Conservation (phyloP, 2,888 invertebrate genomes). For the Dorcus parallelipipedus region DNA sequence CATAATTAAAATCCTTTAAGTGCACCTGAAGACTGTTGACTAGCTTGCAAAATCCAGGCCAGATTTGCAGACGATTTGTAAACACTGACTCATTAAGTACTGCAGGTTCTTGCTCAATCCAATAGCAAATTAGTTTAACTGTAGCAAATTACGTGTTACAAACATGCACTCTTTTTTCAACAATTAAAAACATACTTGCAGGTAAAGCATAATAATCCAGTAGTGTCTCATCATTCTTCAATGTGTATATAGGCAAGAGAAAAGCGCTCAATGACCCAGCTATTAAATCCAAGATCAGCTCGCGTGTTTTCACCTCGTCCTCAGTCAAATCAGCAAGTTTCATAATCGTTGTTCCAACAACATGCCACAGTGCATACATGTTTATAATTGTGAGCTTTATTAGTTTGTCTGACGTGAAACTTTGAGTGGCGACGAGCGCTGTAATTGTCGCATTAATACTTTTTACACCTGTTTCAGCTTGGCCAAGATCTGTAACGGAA, state of each 20-base stretch:
- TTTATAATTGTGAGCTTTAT: constrained; percentile 75
- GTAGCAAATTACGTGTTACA: constrained; percentile 27
- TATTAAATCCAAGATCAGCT: constrained; percentile 60
- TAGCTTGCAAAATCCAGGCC: constrained; percentile 76
- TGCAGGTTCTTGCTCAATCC: constrained; percentile 59
- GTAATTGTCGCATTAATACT: constrained; percentile 69
- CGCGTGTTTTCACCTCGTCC: constrained; percentile 58
- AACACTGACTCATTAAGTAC: constrained; percentile 55
- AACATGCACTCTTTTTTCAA: not conserved
- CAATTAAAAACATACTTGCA: constrained; percentile 52
- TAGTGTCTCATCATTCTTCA: constrained; percentile 60
- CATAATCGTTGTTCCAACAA: constrained; percentile 52
- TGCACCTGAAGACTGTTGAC: constrained; percentile 62
- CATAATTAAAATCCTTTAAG: constrained; percentile 51
- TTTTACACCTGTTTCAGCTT: constrained; percentile 61
- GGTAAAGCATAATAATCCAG: constrained; percentile 68
- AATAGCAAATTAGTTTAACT: constrained; percentile 76
- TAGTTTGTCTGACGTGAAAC: constrained; percentile 71
- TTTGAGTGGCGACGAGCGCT: constrained; percentile 73
- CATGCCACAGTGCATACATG: constrained; percentile 66
- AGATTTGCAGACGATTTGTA: constrained; percentile 63
- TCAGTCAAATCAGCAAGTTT: constrained; percentile 52
- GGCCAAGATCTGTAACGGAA: constrained; percentile 54
- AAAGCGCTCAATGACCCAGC: constrained; percentile 66
- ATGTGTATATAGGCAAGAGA: constrained; percentile 66